Evolutionary conservation across 2,113 vertebrate species (phyloP).

Genomic region (Epinephelus cyanopodus): DNA sequence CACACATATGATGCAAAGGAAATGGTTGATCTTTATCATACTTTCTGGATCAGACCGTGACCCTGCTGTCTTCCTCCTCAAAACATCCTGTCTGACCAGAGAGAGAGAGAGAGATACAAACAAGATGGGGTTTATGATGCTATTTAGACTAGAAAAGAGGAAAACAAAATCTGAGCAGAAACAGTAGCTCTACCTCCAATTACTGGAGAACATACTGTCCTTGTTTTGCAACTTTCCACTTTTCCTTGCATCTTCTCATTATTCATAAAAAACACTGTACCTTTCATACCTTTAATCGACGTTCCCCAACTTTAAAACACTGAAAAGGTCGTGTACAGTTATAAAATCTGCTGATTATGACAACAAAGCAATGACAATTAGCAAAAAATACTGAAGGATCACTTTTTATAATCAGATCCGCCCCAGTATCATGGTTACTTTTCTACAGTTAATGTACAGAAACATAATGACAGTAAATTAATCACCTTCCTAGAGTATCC

Average conservation of each 20-base stretch:
- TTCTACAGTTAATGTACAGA: conserved; percentile 6
- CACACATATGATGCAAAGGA: conserved; percentile 61
- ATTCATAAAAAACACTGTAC: background rate
- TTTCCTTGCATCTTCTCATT: background rate
- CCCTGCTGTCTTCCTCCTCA: conserved; percentile 54
- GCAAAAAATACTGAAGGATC: background rate
- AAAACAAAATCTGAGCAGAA: conserved; percentile 18
- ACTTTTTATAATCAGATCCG: conserved; percentile 1
- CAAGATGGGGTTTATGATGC: conserved; percentile 19
- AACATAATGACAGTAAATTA: conserved; percentile 20
- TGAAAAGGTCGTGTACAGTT: background rate
- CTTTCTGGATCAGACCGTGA: conserved; percentile 51
- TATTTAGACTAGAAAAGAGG: conserved; percentile 22
- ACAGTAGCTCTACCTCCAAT: background rate
- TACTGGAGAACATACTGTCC: conserved; percentile 1
- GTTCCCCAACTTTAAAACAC: background rate
- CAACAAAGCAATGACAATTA: background rate
- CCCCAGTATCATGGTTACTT: conserved; percentile 2
- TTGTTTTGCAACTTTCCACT: background rate
- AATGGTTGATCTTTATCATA: conserved; percentile 67
- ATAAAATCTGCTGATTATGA: background rate
- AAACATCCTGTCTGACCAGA: conserved; percentile 68
- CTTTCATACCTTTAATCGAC: background rate
- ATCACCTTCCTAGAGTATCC: conserved; percentile 20
- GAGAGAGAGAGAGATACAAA: conserved; percentile 13